Conservation (phyloP, 2,797 vertebrate genomes). For the Hypotaenidia okinawae region DNA sequence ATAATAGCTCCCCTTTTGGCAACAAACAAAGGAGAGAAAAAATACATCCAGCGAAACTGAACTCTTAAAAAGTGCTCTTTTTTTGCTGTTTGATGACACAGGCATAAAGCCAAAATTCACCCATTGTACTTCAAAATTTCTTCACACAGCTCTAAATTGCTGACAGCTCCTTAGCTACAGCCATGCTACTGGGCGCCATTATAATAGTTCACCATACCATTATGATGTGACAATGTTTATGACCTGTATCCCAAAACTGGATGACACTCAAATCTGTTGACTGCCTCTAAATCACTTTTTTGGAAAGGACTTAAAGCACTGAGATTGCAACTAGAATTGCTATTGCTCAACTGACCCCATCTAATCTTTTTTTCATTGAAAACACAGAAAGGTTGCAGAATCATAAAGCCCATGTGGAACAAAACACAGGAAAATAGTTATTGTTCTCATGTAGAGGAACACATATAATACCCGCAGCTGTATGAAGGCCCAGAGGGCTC, state of each 20-base stretch:
- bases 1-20: constrained; percentile 70
- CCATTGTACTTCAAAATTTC: constrained; percentile 64
- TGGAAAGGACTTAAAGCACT: constrained; percentile 45
- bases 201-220: neutral
- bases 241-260: constrained; percentile 48
- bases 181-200: constrained; percentile 39
- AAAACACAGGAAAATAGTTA: constrained; percentile 52
- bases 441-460: constrained; percentile 46
- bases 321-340: constrained; percentile 25
- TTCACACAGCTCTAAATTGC: constrained; percentile 41
- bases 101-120: constrained; percentile 58
- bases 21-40: constrained; percentile 58
- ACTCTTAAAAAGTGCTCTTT: constrained; percentile 20
- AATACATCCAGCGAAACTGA: constrained; percentile 46
- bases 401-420: constrained; percentile 34
- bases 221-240: constrained; percentile 65
- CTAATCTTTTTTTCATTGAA: constrained; percentile 64
- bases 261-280: constrained; percentile 56
- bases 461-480: neutral
- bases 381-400: constrained; percentile 40
- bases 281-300: constrained; percentile 60
- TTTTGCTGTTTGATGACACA: constrained; percentile 65
- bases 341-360: constrained; percentile 34
- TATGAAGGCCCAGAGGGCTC: constrained; percentile 26
- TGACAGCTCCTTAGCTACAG: constrained; percentile 51